Evolutionary conservation across 2,888 invertebrate genomes (phyloP), one percentile per base, ranked within the genome.

Genomic region (Lysandra bellargus): DNA sequence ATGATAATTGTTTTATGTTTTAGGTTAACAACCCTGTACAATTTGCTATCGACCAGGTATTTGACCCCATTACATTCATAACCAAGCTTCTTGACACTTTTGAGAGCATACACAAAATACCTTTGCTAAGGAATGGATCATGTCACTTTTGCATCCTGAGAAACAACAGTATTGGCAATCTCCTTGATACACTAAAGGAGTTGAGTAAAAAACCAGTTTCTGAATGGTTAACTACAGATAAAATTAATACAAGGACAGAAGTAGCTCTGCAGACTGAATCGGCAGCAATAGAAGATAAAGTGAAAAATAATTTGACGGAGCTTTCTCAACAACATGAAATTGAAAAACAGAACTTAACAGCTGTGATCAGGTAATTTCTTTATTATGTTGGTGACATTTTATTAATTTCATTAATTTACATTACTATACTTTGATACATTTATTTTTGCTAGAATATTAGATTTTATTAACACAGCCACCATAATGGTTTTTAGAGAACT

Each of bases 401-500:
- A 9, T 44, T 44, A 0, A 44, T 44, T 9, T 44, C 2, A 12
- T 49, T 78, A 49, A 23, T n/a, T 33, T 57, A 30, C 1, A 49
- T 49, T 60, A 57, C 30, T 64, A 64, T 9, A 23, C 12, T 64
- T 64, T 23, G 1, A 4, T 30, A 61, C n/a, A 61, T 61, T 61
- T n/a, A 5, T 2, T n/a, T 4, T 60, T 23, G 60, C n/a, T 4
- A 60, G 3, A 37, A 37, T 37, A 37, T 37, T 37, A 37, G 37
- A 60, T 4, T 60, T 60, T n/a, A 61, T 23, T n/a, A 30, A 23
- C 6, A 9, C 2, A 23, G 23, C 23, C 30, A 69, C 5, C 30
- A 23, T 37, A 30, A 37, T 57, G 2, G 37, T 37, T 77, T 80
- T 61, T 95, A 95, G 95, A 80, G 97, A 97, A 81, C 91, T 98